Percentiles rank a stretch among this genome's conserved stretches.
Evolutionary conservation across 1,140 invertebrate species (phyloP).

Genomic region (Adoxophyes honmai): DNA sequence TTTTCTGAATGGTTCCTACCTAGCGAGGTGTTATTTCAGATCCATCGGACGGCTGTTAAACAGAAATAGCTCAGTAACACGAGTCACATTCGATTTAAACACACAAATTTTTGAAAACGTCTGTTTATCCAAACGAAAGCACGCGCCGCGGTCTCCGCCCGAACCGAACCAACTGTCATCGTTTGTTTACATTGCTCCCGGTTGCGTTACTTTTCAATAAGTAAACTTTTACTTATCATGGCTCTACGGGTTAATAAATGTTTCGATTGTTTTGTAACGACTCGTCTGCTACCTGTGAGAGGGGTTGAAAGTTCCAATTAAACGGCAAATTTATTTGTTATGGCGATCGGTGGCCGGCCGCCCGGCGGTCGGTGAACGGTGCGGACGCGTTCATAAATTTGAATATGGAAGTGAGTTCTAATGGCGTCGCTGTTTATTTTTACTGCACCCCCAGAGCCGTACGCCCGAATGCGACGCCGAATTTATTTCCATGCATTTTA

Average conservation of each 20-base stretch:
- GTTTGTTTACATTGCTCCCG: slow-evolving; percentile 25
- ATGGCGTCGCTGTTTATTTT: slow-evolving; percentile 76
- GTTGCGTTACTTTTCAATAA: slow-evolving; percentile 5
- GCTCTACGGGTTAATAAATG: not conserved
- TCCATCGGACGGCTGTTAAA: slow-evolving; percentile 69
- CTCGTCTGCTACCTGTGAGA: slow-evolving; percentile 34
- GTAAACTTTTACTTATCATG: slow-evolving; percentile 2
- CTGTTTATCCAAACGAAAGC: slow-evolving; percentile 73
- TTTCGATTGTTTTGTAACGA: not conserved
- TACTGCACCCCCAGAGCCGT: slow-evolving; percentile 72
- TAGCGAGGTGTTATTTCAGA: slow-evolving; percentile 70
- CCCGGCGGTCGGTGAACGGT: slow-evolving; percentile 22
- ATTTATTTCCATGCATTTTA: slow-evolving; percentile 78
- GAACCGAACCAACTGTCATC: slow-evolving; percentile 16
- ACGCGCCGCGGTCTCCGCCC: slow-evolving; percentile 31
- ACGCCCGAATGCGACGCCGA: slow-evolving; percentile 73
- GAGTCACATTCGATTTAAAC: slow-evolving; percentile 75
- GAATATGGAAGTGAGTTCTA: slow-evolving; percentile 77
- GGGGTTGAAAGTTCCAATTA: slow-evolving; percentile 63
- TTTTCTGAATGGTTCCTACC: slow-evolving; percentile 53
- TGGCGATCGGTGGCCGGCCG: slow-evolving; percentile 36
- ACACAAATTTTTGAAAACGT: slow-evolving; percentile 75
- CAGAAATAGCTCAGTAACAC: slow-evolving; percentile 70
- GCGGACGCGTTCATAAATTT: slow-evolving; percentile 74
- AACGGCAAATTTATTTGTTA: slow-evolving; percentile 64